A percentile compares a stretch with the other conserved stretches of the same genome.
These are phyloP conservation scores for Fistularia commersonii DNA, from an alignment of 2,797 vertebrate species.

Conservation along the genomic window DNA sequence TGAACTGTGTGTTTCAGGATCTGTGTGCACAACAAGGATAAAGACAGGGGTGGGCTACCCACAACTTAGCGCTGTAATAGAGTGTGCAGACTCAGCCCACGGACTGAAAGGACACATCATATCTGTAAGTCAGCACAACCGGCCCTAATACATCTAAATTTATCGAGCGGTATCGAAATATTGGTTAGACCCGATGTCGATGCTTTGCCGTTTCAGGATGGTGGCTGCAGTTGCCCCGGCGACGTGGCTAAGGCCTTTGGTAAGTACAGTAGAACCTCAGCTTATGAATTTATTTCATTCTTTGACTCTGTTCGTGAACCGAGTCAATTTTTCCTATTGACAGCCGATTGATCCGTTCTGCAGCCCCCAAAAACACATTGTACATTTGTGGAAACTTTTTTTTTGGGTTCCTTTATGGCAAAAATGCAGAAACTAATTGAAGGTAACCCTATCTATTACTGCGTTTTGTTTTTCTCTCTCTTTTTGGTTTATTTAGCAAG, in stretches of 20 bases:
- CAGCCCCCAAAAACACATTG: no score
- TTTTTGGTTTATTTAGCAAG: no score
- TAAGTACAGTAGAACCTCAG: conserved; percentile 54
- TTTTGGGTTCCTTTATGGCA: no score
- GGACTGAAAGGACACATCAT: conserved; percentile 98
- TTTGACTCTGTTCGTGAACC: no score
- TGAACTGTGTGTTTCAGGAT: conserved; percentile 75
- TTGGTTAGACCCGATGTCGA: background rate
- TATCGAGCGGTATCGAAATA: no score
- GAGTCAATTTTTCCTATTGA: no score
- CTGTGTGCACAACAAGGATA: conserved; percentile 96
- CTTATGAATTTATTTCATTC: no score
- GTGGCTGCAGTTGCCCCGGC: conserved; percentile 96
- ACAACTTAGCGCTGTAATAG: conserved; percentile 97
- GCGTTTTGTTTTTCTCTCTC: no score
- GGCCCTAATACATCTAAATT: background rate
- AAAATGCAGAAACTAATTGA: no score
- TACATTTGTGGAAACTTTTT: no score
- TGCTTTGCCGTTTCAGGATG: conserved; percentile 76
- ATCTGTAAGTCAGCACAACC: conserved; percentile 81
- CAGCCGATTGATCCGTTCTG: no score
- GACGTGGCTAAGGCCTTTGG: conserved; percentile 99
- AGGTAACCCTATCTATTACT: no score
- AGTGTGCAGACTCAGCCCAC: conserved; percentile 96
- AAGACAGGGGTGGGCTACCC: conserved; percentile 98